Evolutionary conservation across 2,888 invertebrate genomes (phyloP), one percentile per base, ranked within the genome.

Genomic region (Scaptomyza reducta): DNA sequence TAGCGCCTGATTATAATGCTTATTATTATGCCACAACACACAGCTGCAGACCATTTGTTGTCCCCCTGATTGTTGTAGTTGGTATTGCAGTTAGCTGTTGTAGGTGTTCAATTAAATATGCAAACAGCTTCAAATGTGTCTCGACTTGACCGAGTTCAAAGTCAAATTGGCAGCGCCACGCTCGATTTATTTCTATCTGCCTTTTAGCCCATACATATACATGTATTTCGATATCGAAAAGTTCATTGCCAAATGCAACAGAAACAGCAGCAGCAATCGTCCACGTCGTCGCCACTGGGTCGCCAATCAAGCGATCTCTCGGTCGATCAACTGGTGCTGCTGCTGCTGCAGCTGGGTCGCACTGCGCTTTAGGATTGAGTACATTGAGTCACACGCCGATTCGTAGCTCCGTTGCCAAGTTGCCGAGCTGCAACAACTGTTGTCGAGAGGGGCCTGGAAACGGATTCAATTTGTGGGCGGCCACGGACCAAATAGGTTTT

Each of bases 71-170:
- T 31, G 31, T 31, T 54, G 57, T 68, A 42, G 53, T 18, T 40
- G 40, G 50, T 60, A 55, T 31, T 72, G 45, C 22, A 42, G 44
- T 31, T 40, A 33, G 33, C 51, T 74, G 82, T 84, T 87, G 84
- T 84, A 87, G 84, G 87, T 87, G 84, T 84, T 79, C 82, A 82
- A 84, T 84, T 87, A 87, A 82, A 87, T 84, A 87, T 84, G 84
- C 79, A 82, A 84, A 84, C 85, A 78, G 76, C 76, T 81, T 73
- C 81, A 86, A 87, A 87, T 87, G 80, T 86, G 83, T 80, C 86
- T 79, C 87, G 85, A 87, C 83, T 87, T 79, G 79, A 84, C 85
- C 87, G 84, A 85, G 84, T 85, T 85, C 84, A 85, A 85, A 85
- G 84, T 84, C 84, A 84, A 79, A 76, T 78, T 79, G 73, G 73